Evolutionary conservation across 2,888 invertebrate genomes (phyloP).

Genomic region (Pseudoips prasinana): DNA sequence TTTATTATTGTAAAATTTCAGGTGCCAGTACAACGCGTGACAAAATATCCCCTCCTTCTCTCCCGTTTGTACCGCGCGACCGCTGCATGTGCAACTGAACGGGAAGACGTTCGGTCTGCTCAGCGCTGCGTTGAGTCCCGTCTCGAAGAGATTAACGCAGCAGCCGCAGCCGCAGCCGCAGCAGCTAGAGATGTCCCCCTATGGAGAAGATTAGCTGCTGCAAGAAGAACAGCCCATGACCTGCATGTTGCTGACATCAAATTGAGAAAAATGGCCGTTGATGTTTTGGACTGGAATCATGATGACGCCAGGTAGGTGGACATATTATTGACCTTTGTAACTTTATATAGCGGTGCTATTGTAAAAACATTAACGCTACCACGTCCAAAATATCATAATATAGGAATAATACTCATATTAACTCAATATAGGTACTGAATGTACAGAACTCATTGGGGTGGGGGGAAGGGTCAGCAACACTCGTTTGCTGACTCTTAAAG

Average conservation of each 20-base stretch:
- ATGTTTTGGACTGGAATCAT: constrained; percentile 96
- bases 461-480: too few relatives aligned
- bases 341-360: too few relatives aligned
- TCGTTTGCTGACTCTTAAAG: too few relatives aligned
- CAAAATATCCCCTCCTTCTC: constrained; percentile 96
- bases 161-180: constrained; percentile 94
- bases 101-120: constrained; percentile 92
- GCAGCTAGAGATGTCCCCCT: constrained; percentile 93
- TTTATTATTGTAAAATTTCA: too few relatives aligned
- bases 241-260: constrained; percentile 95
- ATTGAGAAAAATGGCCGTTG: constrained; percentile 95
- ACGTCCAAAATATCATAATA: too few relatives aligned
- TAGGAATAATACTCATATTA: too few relatives aligned
- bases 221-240: constrained; percentile 89
- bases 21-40: constrained; percentile 98
- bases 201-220: constrained; percentile 93
- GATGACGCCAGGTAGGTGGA: constrained; percentile 87
- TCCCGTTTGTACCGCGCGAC: constrained; percentile 95
- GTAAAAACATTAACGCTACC: too few relatives aligned
- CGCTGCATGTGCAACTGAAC: constrained; percentile 90
- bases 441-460: too few relatives aligned
- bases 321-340: neutral
- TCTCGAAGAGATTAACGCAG: constrained; percentile 96
- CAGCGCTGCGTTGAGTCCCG: constrained; percentile 96
- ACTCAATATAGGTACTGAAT: too few relatives aligned